Evolutionary conservation across 1,140 invertebrate species (phyloP).

Genomic region (Chrysopa pallens): DNA sequence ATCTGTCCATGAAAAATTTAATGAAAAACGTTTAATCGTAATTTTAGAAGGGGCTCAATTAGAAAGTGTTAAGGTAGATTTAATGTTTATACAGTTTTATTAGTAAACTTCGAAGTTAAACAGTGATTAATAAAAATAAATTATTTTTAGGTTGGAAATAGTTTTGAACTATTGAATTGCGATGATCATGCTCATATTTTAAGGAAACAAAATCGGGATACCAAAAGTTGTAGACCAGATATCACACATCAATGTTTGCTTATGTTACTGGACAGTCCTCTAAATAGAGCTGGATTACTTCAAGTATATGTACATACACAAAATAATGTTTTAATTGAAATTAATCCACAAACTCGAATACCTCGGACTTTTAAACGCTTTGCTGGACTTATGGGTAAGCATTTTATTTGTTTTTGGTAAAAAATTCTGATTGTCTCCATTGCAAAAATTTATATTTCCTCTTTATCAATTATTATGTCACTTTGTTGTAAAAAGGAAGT

Average conservation of each 20-base stretch:
- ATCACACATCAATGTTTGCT: constrained; percentile 89
- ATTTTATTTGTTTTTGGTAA: neutral
- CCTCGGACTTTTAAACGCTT: constrained; percentile 97
- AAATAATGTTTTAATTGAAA: constrained; percentile 93
- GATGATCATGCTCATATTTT: constrained; percentile 79
- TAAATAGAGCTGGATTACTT: constrained; percentile 76
- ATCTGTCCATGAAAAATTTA: constrained; percentile 48
- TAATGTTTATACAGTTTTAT: constrained; percentile 2
- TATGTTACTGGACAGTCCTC: constrained; percentile 91
- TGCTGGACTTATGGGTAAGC: constrained; percentile 88
- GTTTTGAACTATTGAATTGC: constrained; percentile 83
- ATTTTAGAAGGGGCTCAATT: constrained; percentile 87
- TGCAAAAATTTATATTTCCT: no score
- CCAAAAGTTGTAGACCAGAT: constrained; percentile 75
- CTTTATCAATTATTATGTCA: no score
- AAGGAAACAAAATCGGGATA: constrained; percentile 69
- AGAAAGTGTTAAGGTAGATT: constrained; percentile 81
- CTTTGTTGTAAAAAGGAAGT: no score
- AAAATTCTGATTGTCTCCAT: no score
- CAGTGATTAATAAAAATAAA: constrained; percentile 3
- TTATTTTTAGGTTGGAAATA: constrained; percentile 52
- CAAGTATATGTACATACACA: constrained; percentile 93
- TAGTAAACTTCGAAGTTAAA: neutral
- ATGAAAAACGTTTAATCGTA: constrained; percentile 82
- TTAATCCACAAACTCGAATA: constrained; percentile 96